phyloP scores from a whole-genome alignment of 2,888 invertebrate genomes.

The Petrolisthes manimaculis region DNA sequence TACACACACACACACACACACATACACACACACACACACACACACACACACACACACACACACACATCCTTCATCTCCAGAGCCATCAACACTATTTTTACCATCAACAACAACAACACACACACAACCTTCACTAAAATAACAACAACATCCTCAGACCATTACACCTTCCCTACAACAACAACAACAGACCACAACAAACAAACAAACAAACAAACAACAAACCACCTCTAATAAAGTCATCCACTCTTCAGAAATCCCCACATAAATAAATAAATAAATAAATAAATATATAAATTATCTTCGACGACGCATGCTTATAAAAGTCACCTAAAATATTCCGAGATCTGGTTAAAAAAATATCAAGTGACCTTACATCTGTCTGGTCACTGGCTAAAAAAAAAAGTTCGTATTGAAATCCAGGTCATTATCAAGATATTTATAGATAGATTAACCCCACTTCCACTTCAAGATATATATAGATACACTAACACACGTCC shows the following conservation, averaged over 20 bases:
- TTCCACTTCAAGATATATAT: no score
- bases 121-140: not conserved
- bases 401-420: no score
- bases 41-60: conserved; percentile 7
- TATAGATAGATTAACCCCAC: no score
- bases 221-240: not conserved
- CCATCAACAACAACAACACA: not conserved
- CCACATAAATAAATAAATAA: no score
- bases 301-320: no score
- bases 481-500: no score
- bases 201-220: not conserved
- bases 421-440: no score
- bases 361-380: no score
- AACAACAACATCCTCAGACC: not conserved
- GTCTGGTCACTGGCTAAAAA: no score
- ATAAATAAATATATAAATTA: no score
- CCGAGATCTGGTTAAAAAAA: no score
- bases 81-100: not conserved
- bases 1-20: not conserved
- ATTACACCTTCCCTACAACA: not conserved
- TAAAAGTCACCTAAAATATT: no score
- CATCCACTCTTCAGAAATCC: not conserved
- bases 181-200: not conserved
- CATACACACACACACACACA: conserved; percentile 7
- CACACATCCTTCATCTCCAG: not conserved